phyloP scores from a whole-genome alignment of 2,888 invertebrate species.

The Papilio protenor region DNA sequence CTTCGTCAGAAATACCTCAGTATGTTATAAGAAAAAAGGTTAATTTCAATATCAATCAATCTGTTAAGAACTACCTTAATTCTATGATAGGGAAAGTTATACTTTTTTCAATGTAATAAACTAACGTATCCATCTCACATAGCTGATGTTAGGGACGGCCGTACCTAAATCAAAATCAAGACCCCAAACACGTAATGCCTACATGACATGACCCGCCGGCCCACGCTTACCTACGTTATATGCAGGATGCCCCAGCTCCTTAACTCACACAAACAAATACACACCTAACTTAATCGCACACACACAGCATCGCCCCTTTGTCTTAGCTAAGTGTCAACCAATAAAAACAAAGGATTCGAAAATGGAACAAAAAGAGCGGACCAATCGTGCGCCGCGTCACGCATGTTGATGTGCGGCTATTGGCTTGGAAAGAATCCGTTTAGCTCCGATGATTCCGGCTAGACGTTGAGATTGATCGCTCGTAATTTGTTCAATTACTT shows the following conservation, averaged over 20 bases:
- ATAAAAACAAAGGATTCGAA: constrained; percentile 84
- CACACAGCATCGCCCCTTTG: constrained; percentile 80
- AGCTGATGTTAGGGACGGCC: constrained; percentile 65
- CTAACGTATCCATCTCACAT: constrained; percentile 67
- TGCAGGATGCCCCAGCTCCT: constrained; percentile 74
- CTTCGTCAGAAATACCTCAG: too few relatives aligned
- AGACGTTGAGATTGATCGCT: constrained; percentile 79
- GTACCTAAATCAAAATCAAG: constrained; percentile 78
- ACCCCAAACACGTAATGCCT: constrained; percentile 70
- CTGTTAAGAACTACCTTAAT: neutral
- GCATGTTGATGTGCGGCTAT: constrained; percentile 82
- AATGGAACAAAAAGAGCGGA: constrained; percentile 83
- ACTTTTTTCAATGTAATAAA: constrained; percentile 59
- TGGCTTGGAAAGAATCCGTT: constrained; percentile 83
- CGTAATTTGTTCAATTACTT: constrained; percentile 64
- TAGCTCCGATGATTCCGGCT: constrained; percentile 80
- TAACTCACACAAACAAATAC: constrained; percentile 73
- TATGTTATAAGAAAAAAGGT: too few relatives aligned
- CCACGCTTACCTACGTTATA: constrained; percentile 63
- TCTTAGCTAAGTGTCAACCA: constrained; percentile 85
- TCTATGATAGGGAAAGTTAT: neutral
- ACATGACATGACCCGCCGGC: constrained; percentile 61
- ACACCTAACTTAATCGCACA: constrained; percentile 68
- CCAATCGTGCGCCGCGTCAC: constrained; percentile 81
- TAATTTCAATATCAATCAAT: neutral